Evolutionary conservation across 2,797 vertebrate genomes (phyloP).

Genomic region (Chaunax sp.): DNA sequence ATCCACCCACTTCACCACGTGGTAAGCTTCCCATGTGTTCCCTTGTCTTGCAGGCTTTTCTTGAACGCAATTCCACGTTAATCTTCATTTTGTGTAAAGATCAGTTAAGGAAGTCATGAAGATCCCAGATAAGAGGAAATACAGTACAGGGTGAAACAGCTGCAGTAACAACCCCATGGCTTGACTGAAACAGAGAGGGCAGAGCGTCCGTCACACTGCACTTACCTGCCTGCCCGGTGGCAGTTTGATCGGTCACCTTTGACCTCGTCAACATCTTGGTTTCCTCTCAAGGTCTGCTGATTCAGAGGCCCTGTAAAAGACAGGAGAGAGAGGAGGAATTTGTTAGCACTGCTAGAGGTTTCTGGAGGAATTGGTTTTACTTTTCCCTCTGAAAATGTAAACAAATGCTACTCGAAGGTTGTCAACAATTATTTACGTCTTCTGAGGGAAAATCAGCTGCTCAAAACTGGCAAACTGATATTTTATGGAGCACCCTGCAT

Average conservation of each 20-base stretch:
- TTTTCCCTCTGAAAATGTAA: conserved; percentile 8
- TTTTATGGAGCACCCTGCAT: conserved; percentile 22
- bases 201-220: conserved; percentile 29
- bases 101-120: conserved; percentile 15
- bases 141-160: conserved; percentile 20
- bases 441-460: conserved; percentile 14
- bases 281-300: conserved; percentile 52
- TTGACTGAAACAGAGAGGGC: conserved; percentile 19
- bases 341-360: too few species aligned
- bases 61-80: conserved; percentile 6
- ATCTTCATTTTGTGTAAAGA: conserved; percentile 23
- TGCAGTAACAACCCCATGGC: conserved; percentile 36
- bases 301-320: conserved; percentile 62
- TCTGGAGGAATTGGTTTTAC: too few species aligned
- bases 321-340: background rate
- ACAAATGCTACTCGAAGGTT: too few species aligned
- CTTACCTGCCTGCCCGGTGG: conserved; percentile 84
- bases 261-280: conserved; percentile 82
- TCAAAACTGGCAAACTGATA: background rate
- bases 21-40: conserved; percentile 3
- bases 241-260: conserved; percentile 81
- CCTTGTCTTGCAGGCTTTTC: conserved; percentile 22
- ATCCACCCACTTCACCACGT: background rate
- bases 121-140: conserved; percentile 22
- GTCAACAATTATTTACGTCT: too few species aligned